Evolutionary conservation across 2,888 invertebrate species (phyloP).

Genomic region (Geotrupes spiniger): DNA sequence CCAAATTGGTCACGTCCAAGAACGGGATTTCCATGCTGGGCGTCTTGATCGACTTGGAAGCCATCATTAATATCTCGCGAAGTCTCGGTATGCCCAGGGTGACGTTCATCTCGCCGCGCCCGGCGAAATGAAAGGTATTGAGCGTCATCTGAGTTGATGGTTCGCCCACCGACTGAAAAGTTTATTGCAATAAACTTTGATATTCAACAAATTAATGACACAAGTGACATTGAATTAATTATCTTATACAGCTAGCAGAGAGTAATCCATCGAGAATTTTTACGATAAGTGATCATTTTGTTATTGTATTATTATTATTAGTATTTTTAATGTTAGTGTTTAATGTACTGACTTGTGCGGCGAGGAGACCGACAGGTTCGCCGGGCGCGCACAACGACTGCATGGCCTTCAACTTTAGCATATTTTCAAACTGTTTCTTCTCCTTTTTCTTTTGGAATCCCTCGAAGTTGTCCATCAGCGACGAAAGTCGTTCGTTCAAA

Average conservation of each 20-base stretch:
- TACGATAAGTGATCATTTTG: too few relatives aligned
- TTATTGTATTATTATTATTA: too few relatives aligned
- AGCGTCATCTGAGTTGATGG: slow-evolving; percentile 99
- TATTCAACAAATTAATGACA: neutral
- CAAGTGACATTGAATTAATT: too few relatives aligned
- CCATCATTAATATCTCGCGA: slow-evolving; percentile 95
- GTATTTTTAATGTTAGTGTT: too few relatives aligned
- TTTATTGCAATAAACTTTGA: too few relatives aligned
- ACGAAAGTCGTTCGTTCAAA: slow-evolving; percentile 77
- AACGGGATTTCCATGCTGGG: slow-evolving; percentile 96
- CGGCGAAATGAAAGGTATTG: slow-evolving; percentile 99
- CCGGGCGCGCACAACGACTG: slow-evolving; percentile 82
- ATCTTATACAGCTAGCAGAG: too few relatives aligned
- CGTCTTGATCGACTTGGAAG: slow-evolving; percentile 89
- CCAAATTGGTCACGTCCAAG: slow-evolving; percentile 50
- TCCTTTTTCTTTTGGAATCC: slow-evolving; percentile 19
- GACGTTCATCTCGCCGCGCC: slow-evolving; percentile 99
- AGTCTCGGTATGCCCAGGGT: slow-evolving; percentile 98
- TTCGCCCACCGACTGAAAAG: slow-evolving; percentile 82
- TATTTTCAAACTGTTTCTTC: slow-evolving; percentile 57
- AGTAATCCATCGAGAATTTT: too few relatives aligned
- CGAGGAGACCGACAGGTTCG: slow-evolving; percentile 93
- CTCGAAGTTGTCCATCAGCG: slow-evolving; percentile 54
- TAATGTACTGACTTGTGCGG: slow-evolving; percentile 69
- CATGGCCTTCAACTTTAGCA: slow-evolving; percentile 75